Evolutionary conservation across 2,888 invertebrate species (phyloP), one percentile per base, ranked within the genome.

Genomic region (Pocota personata): DNA sequence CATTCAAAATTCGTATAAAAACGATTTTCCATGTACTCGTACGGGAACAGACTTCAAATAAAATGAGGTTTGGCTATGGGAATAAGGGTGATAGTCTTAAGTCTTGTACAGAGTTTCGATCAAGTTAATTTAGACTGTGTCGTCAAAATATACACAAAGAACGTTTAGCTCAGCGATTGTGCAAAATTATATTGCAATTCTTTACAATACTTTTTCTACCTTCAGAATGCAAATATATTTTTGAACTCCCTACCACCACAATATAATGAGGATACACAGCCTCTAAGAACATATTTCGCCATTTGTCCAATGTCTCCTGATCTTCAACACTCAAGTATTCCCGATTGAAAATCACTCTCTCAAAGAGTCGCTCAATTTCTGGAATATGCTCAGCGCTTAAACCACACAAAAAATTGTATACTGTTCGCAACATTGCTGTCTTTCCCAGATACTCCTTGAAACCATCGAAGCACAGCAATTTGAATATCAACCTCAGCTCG

Each of bases 321-420:
- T 95, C 94, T 66, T 94, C 93, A 50, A 94, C 93, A 3, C 89
- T 87, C 88, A 95, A 94, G 93, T 94, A 95, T 35, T 93, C 89
- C 10, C 93, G 93, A 90, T 94, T 95, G 88, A 95, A 95, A 16
- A 95, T 93, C 8, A 95, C 93, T 71, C 93, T 93, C 48, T 93
- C 92, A 66, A 95, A 94, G 7, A 95, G 89, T 88, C 91, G 94
- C 87, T 94, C 93, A 12, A 95, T 92, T 89, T 95, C 94, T 37
- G 90, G 89, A 88, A 93, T 94, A 88, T 95, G 94, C 87, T 95
- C 94, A 0, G 93, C 92, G 82, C 94, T 93, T 87, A 95, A 93
- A 75, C 95, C 93, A 84, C 94, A 94, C 76, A 95, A 93, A 57
- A 94, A 93, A 90, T 94, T 95, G 78, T 94, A 95, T 7, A 95